Evolutionary conservation across 1,140 invertebrate species (phyloP).

Genomic region (Apis mellifera): Amel_HAv3.1 CM009936.2:8629001-8629500

Average conservation of each 20-base stretch:
- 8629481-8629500: neutral
- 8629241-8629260: neutral
- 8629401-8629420: neutral
- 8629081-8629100: too few species aligned
- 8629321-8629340: neutral
- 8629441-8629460: neutral
- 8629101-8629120: too few species aligned
- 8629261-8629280: neutral
- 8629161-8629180: too few species aligned
- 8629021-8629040: neutral
- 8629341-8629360: neutral
- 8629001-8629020: constrained; percentile 44
- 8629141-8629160: too few species aligned
- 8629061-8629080: too few species aligned
- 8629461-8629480: neutral
- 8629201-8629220: too few species aligned
- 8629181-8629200: too few species aligned
- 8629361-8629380: neutral
- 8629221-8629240: too few species aligned
- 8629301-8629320: neutral
- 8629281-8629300: neutral
- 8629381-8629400: too few species aligned
- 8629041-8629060: too few species aligned
- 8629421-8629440: neutral
- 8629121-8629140: too few species aligned